Conservation (phyloP, 2,113 vertebrate species). For the Brachypodius melanocephalos region DNA sequence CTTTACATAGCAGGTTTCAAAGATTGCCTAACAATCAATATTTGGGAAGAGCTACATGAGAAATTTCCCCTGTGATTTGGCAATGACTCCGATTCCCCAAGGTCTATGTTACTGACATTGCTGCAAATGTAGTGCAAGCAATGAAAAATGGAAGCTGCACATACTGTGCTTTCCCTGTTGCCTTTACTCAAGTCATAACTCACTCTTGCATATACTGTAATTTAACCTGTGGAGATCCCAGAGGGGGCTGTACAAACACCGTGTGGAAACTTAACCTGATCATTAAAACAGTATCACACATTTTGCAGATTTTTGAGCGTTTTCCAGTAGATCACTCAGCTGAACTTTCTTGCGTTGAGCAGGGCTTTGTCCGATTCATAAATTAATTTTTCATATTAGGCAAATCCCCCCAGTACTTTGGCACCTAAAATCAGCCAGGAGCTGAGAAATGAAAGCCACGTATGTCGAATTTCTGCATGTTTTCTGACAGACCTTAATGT, state of each 20-base stretch:
- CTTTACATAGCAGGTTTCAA: constrained; percentile 60
- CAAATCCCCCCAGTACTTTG: not conserved
- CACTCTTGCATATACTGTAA: constrained; percentile 68
- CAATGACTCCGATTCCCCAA: constrained; percentile 48
- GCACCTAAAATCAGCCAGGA: not conserved
- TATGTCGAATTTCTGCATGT: not conserved
- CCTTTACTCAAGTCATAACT: constrained; percentile 56
- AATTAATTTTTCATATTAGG: not conserved
- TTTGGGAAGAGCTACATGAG: constrained; percentile 57
- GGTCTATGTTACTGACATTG: constrained; percentile 40
- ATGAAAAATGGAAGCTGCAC: constrained; percentile 61
- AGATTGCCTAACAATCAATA: constrained; percentile 63
- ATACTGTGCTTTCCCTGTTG: constrained; percentile 22
- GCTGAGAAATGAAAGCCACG: not conserved
- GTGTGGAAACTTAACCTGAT: not conserved
- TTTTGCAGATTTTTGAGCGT: constrained; percentile 18
- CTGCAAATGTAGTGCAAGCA: constrained; percentile 53
- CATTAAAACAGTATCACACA: constrained; percentile 20
- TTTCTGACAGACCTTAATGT: not conserved
- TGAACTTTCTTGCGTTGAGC: not conserved
- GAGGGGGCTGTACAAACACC: constrained; percentile 50
- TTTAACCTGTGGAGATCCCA: constrained; percentile 64
- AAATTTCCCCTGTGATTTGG: constrained; percentile 64
- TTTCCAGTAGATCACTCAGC: not conserved
- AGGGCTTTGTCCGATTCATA: not conserved